Percentiles rank a stretch among this genome's conserved stretches.
phyloP scores from a whole-genome alignment of 2,113 vertebrate genomes.

The Lycaon pictus region DNA sequence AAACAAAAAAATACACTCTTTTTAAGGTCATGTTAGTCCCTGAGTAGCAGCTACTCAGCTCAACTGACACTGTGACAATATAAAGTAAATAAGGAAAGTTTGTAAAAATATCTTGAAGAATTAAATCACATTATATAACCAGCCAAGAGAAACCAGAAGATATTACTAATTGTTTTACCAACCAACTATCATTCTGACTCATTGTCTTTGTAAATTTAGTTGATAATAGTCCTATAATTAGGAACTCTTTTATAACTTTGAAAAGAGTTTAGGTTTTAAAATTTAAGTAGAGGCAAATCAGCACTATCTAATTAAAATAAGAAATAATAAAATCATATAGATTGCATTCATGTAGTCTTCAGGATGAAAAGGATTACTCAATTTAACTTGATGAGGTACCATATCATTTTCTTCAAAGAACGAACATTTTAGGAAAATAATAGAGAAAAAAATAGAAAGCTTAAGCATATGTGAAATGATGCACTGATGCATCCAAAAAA shows the following conservation, averaged over 20 bases:
- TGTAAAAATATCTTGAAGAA: slow-evolving; percentile 29
- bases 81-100: background rate
- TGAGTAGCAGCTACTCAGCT: background rate
- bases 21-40: background rate
- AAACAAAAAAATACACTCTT: background rate
- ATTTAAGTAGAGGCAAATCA: slow-evolving; percentile 36
- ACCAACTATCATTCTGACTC: background rate
- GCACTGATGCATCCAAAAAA: background rate
- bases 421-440: slow-evolving; percentile 63
- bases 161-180: background rate
- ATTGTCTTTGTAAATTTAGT: slow-evolving; percentile 32
- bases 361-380: slow-evolving; percentile 62
- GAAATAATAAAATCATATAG: slow-evolving; percentile 47
- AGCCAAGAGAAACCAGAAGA: background rate
- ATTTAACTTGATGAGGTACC: slow-evolving; percentile 54
- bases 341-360: background rate
- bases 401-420: slow-evolving; percentile 52
- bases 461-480: slow-evolving; percentile 18
- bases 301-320: slow-evolving; percentile 10
- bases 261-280: slow-evolving; percentile 18
- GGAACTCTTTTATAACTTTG: slow-evolving; percentile 3
- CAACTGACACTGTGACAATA: background rate
- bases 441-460: slow-evolving; percentile 48
- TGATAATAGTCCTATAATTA: background rate
- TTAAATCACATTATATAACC: background rate